A percentile compares a stretch with the other conserved stretches of the same genome.
Conservation (phyloP, 2,797 vertebrate genomes). For the Enteromius thamalakanensis region DNA sequence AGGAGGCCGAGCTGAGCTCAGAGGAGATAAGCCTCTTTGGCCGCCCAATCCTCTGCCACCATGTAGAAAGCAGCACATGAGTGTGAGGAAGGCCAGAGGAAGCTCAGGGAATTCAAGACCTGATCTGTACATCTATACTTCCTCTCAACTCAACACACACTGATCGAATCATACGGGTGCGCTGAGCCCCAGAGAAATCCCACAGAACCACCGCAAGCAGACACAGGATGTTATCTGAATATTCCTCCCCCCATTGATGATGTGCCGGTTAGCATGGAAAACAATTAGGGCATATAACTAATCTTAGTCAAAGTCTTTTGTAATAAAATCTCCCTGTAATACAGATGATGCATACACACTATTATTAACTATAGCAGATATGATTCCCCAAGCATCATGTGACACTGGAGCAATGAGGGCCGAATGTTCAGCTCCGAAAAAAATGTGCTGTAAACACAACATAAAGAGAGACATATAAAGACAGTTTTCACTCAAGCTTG, state of each 20-base stretch:
- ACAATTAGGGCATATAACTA: not conserved
- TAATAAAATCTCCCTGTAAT: not conserved
- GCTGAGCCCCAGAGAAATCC: slow-evolving; percentile 39
- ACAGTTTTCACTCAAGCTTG: not conserved
- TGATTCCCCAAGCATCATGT: not conserved
- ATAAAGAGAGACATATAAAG: not conserved
- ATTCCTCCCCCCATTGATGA: slow-evolving; percentile 1
- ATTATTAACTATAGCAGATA: not conserved
- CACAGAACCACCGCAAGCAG: not conserved
- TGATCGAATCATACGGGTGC: slow-evolving; percentile 51
- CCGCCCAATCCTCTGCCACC: slow-evolving; percentile 67
- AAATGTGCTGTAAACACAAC: not conserved
- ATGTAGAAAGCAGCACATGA: slow-evolving; percentile 68
- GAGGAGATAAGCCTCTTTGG: slow-evolving; percentile 77
- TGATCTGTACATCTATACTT: not conserved
- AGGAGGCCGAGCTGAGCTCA: slow-evolving; percentile 58
- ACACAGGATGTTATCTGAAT: slow-evolving; percentile 30
- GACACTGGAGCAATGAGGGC: not conserved
- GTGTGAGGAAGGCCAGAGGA: slow-evolving; percentile 59
- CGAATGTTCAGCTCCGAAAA: not conserved
- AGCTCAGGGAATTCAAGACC: slow-evolving; percentile 46
- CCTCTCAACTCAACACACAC: not conserved
- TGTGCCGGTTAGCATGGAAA: not conserved
- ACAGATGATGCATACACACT: not conserved
- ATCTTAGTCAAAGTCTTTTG: not conserved